Evolutionary conservation across 92 coral and sea anemone species (phyloP).

Genomic region (Montipora capitata): DNA sequence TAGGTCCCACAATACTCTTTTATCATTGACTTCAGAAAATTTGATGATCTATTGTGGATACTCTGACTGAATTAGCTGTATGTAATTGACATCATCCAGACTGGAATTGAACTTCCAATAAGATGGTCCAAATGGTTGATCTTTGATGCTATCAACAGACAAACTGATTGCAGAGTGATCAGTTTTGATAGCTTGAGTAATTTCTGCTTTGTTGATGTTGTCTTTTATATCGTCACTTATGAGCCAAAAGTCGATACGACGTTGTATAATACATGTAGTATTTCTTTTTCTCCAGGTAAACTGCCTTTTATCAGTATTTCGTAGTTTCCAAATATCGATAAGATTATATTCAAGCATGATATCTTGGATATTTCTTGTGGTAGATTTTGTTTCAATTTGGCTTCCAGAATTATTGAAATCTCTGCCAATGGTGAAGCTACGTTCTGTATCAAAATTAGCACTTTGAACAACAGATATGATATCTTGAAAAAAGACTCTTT

Average conservation of each 20-base stretch:
- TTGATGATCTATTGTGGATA: constrained; percentile 32
- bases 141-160: constrained; percentile 35
- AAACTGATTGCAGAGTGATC: constrained; percentile 16
- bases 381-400: not conserved
- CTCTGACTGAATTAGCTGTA: too few species aligned
- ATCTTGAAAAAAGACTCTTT: not conserved
- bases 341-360: not conserved
- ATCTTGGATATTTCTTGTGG: not conserved
- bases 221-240: not conserved
- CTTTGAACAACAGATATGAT: not conserved
- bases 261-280: not conserved
- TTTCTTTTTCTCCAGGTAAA: constrained; percentile 1
- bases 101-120: constrained; percentile 64
- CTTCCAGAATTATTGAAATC: not conserved
- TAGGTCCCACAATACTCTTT: not conserved
- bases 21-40: constrained; percentile 8
- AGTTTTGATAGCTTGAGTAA: constrained; percentile 45
- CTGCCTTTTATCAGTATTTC: not conserved
- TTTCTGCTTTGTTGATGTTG: constrained; percentile 12
- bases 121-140: constrained; percentile 58
- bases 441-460: not conserved
- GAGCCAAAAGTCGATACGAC: not conserved
- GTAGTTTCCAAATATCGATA: not conserved
- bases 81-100: not conserved
- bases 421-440: not conserved